Evolutionary conservation across 2,888 invertebrate species (phyloP).

Genomic region (Ectemnius lituratus): DNA sequence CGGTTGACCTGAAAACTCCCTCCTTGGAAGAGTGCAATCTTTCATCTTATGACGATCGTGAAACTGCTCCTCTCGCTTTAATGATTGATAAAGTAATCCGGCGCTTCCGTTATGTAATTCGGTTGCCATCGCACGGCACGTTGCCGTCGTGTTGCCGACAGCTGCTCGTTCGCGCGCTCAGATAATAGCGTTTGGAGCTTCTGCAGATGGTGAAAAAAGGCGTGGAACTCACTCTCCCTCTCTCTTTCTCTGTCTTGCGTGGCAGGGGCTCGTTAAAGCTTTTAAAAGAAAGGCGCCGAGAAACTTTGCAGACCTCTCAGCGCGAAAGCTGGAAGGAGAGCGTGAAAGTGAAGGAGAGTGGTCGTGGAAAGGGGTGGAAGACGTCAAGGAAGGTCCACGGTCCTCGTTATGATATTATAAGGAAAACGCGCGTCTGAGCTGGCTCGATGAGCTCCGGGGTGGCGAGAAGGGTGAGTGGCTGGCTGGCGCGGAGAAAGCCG

Average conservation of each 20-base stretch:
- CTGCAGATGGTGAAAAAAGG: background rate
- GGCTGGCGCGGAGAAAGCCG: no score
- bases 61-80: no score
- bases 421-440: conserved; percentile 55
- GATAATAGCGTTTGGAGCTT: background rate
- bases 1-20: no score
- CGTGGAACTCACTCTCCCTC: no score
- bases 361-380: conserved; percentile 33
- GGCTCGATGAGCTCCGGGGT: conserved; percentile 1
- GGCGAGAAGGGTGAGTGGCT: no score
- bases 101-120: no score
- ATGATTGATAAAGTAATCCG: no score
- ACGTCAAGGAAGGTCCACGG: conserved; percentile 30
- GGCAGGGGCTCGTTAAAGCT: conserved; percentile 51
- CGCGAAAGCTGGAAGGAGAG: background rate
- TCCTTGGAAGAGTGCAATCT: no score
- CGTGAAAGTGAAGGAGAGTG: conserved; percentile 16
- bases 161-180: no score
- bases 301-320: conserved; percentile 54
- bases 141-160: no score
- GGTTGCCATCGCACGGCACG: no score
- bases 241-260: background rate
- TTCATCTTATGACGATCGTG: no score
- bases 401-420: conserved; percentile 61
- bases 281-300: conserved; percentile 52